Evolutionary conservation across 2,113 vertebrate species (phyloP), one percentile per base, ranked within the genome.

Genomic region (Zosterops borbonicus): DNA sequence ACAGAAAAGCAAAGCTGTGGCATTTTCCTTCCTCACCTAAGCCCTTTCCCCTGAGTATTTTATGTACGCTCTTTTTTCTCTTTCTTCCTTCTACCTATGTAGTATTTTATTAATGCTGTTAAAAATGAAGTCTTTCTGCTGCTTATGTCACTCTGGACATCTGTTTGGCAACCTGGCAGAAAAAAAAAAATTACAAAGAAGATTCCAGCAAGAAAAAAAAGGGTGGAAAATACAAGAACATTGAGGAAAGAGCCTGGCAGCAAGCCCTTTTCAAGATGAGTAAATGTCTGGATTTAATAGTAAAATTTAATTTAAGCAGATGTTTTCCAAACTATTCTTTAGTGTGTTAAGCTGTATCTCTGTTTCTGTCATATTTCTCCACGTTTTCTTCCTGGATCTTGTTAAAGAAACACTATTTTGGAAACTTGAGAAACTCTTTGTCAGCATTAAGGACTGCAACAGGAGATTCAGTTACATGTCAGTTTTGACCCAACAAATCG

Each of bases 391-490:
- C 52, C 71, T 80, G 85, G 64, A 79, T 85, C 77, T 79, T 89
- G 65, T 87, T 91, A 79, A 62, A 68, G 76, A 78, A 92, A 90
- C 62, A 55, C 46, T 77, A 21, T 59, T 88, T 88, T 22, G 33
- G 55, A 87, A 69, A 42, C 78, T 67, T 59, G 5, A 86, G 70
- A 58, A 82, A 52, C 49, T 91, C 63, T 62, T 79, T 62, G 31
- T 93, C 89, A 95, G 94, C 90, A 70, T 94, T 89, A 94, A 75
- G 89, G 81, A 87, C 64, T 68, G 89, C 42, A 77, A 59, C 22
- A 24, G 86, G 74, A 82, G 44, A 76, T 59, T 46, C 18, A 53
- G 33, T 71, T 47, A 27, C 19, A 15, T 89, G 56, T 74, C 59
- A 27, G 25, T 62, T 94, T 74, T 90, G 76, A 83, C 46, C 74